Evolutionary conservation across 1,140 invertebrate genomes (phyloP).

Genomic region (Leptoteleia sp.): DNA sequence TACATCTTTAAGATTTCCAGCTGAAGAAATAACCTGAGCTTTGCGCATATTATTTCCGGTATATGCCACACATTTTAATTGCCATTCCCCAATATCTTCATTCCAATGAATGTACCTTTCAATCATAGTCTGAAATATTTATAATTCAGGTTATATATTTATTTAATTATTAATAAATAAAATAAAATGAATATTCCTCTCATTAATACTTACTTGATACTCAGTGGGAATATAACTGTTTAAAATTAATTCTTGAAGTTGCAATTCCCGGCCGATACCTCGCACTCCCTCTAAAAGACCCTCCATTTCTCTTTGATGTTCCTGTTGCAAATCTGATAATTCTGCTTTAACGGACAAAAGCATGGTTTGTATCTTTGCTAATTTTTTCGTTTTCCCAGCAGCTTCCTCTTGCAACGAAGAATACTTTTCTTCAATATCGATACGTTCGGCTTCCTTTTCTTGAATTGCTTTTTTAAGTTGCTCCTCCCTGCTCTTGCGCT

Average conservation of each 20-base stretch:
- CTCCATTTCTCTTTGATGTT: constrained; percentile 98
- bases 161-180: too few species aligned
- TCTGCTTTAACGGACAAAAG: constrained; percentile 92
- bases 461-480: constrained; percentile 90
- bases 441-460: constrained; percentile 94
- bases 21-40: constrained; percentile 71
- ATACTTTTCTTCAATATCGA: constrained; percentile 98
- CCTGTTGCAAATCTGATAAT: constrained; percentile 92
- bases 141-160: constrained; percentile 17
- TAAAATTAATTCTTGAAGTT: constrained; percentile 91
- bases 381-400: constrained; percentile 94
- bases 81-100: constrained; percentile 99
- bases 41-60: constrained; percentile 99
- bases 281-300: constrained; percentile 95
- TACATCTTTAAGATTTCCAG: constrained; percentile 75
- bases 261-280: constrained; percentile 93
- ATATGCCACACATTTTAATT: constrained; percentile 98
- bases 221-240: constrained; percentile 96
- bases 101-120: constrained; percentile 97
- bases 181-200: background rate
- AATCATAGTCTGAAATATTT: constrained; percentile 87
- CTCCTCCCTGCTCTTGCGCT: constrained; percentile 90
- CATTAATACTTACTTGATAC: constrained; percentile 85
- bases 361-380: constrained; percentile 92
- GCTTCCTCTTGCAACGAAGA: constrained; percentile 96